A percentile compares a stretch with the other conserved stretches of the same genome.
Conservation (phyloP, 2,113 vertebrate genomes). For the Python bivittatus region DNA sequence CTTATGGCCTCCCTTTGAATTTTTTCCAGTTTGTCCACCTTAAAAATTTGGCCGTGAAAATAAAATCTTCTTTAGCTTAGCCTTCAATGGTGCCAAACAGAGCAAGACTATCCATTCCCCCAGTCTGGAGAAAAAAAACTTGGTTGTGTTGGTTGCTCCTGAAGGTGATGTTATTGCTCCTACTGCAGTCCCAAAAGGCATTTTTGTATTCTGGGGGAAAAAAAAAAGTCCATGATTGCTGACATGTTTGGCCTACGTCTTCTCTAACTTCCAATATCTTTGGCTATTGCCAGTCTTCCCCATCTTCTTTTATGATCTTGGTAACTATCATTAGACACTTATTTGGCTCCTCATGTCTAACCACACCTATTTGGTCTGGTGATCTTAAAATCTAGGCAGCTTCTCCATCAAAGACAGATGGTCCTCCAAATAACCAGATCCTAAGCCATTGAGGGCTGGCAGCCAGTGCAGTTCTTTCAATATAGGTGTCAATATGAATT, state of each 20-base stretch:
- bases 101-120: not conserved
- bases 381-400: not conserved
- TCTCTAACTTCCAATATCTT: not conserved
- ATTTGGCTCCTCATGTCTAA: not conserved
- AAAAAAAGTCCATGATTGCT: not conserved
- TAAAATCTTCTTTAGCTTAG: constrained; percentile 8
- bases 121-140: not conserved
- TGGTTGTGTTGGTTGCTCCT: not conserved
- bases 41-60: constrained; percentile 10
- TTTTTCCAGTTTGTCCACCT: constrained; percentile 25
- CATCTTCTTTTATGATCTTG: not conserved
- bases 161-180: not conserved
- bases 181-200: not conserved
- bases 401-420: not conserved
- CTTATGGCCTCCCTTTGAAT: constrained; percentile 26
- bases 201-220: not conserved
- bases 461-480: not conserved
- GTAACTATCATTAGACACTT: not conserved
- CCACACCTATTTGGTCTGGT: not conserved
- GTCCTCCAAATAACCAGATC: not conserved
- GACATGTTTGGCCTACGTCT: not conserved
- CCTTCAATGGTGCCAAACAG: constrained; percentile 7
- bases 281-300: not conserved
- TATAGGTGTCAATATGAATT: not conserved
- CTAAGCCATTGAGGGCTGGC: not conserved